These are phyloP conservation scores for Scaptomyza pallida DNA, from an alignment of 1,140 invertebrate species.

Conservation along the genomic window DNA sequence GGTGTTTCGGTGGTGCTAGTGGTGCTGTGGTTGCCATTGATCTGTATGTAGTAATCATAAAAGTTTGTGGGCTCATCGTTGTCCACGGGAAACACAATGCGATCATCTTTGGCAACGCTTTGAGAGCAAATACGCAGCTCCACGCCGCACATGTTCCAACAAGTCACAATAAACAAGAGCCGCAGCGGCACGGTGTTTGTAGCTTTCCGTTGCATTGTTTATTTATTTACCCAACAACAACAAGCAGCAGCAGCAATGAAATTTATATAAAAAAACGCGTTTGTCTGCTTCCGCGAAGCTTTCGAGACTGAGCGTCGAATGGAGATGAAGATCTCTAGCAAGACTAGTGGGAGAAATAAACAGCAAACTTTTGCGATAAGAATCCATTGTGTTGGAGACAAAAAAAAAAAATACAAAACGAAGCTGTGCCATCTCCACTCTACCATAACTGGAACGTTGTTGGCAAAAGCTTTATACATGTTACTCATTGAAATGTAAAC, in stretches of 20 bases:
- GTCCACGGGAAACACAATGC: constrained; percentile 61
- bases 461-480: constrained; percentile 1
- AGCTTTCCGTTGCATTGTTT: constrained; percentile 25
- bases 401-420: not conserved
- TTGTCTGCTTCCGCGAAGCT: constrained; percentile 52
- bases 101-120: constrained; percentile 34
- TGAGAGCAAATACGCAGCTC: not conserved
- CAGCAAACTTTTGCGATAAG: constrained; percentile 26
- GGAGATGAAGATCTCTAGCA: constrained; percentile 13
- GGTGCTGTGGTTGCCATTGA: not conserved
- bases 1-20: not conserved
- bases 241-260: not conserved
- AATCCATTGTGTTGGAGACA: constrained; percentile 19
- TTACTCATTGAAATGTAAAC: constrained; percentile 18
- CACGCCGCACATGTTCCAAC: constrained; percentile 2
- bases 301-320: constrained; percentile 46
- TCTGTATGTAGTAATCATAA: not conserved
- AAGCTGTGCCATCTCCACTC: constrained; percentile 4
- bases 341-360: constrained; percentile 28
- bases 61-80: not conserved
- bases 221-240: constrained; percentile 4
- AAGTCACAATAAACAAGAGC: constrained; percentile 16
- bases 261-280: constrained; percentile 50
- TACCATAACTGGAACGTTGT: constrained; percentile 28
- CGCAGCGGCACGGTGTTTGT: constrained; percentile 10